Percentiles rank a stretch among this genome's conserved stretches.
phyloP scores from a whole-genome alignment of 2,797 vertebrate species.

The Echiichthys vipera region DNA sequence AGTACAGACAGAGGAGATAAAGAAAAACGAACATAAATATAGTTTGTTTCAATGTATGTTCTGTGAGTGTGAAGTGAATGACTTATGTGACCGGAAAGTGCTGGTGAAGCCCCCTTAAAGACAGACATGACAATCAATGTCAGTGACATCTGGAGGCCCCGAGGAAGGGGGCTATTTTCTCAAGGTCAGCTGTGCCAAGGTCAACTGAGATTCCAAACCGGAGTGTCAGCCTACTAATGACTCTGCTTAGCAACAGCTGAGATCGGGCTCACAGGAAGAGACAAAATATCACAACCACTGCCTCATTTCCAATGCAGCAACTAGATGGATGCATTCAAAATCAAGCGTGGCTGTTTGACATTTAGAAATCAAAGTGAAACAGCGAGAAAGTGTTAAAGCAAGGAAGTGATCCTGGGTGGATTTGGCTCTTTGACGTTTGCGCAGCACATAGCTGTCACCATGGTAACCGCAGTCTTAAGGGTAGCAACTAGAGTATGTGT shows the following conservation, averaged over 20 bases:
- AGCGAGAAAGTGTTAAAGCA: constrained; percentile 69
- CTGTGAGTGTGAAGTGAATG: constrained; percentile 3
- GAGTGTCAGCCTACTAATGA: constrained; percentile 61
- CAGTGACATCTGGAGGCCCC: constrained; percentile 71
- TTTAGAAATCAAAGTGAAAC: constrained; percentile 43
- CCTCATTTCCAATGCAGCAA: constrained; percentile 32
- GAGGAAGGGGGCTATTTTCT: constrained; percentile 70
- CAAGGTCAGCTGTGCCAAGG: constrained; percentile 79
- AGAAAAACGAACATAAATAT: constrained; percentile 15
- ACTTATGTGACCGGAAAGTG: constrained; percentile 27
- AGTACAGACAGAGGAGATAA: constrained; percentile 25
- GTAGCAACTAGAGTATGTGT: constrained; percentile 74
- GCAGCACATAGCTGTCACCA: constrained; percentile 85
- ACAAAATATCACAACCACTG: constrained; percentile 30
- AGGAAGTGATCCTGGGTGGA: constrained; percentile 78
- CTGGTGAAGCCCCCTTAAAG: constrained; percentile 44
- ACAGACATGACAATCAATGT: constrained; percentile 59
- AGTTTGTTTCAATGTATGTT: constrained; percentile 9
- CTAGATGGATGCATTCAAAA: constrained; percentile 32
- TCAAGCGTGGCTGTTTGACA: constrained; percentile 14
- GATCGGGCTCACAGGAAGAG: constrained; percentile 39
- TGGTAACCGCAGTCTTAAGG: constrained; percentile 86
- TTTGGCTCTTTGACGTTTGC: constrained; percentile 81
- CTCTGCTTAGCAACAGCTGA: constrained; percentile 69
- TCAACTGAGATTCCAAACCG: constrained; percentile 65